phyloP scores from a whole-genome alignment of 2,888 invertebrate species.

The Gibbula magus region DNA sequence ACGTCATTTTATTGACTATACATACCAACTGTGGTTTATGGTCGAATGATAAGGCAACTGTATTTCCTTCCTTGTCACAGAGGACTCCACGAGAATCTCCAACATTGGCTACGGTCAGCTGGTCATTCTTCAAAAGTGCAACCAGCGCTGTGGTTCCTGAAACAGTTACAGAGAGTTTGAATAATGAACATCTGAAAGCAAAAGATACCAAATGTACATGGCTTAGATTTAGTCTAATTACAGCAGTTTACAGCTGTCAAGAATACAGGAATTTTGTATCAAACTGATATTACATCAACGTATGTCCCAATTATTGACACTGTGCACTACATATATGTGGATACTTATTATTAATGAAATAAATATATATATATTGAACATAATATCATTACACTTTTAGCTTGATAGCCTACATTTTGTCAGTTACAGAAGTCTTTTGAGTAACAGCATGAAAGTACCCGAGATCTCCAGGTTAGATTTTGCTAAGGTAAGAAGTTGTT shows the following conservation, averaged over 20 bases:
- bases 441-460: too few species aligned
- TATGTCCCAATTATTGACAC: too few species aligned
- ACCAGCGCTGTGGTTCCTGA: slow-evolving; percentile 93
- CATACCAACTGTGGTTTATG: slow-evolving; percentile 95
- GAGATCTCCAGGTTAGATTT: slow-evolving; percentile 83
- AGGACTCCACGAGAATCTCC: slow-evolving; percentile 97
- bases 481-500: slow-evolving; percentile 86
- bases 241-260: too few species aligned
- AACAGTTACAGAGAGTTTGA: slow-evolving; percentile 13
- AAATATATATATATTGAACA: background rate
- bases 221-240: too few species aligned
- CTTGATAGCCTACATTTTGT: background rate
- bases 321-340: too few species aligned
- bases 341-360: too few species aligned
- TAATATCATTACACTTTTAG: background rate
- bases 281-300: too few species aligned
- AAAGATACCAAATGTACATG: too few species aligned
- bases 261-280: too few species aligned
- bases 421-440: too few species aligned
- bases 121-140: slow-evolving; percentile 88
- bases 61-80: slow-evolving; percentile 92
- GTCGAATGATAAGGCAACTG: slow-evolving; percentile 94
- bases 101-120: slow-evolving; percentile 94
- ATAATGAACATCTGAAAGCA: too few species aligned
- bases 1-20: background rate